Evolutionary conservation across 2,888 invertebrate species (phyloP), one percentile per base, ranked within the genome.

Genomic region (Caenorhabditis sp.): DNA sequence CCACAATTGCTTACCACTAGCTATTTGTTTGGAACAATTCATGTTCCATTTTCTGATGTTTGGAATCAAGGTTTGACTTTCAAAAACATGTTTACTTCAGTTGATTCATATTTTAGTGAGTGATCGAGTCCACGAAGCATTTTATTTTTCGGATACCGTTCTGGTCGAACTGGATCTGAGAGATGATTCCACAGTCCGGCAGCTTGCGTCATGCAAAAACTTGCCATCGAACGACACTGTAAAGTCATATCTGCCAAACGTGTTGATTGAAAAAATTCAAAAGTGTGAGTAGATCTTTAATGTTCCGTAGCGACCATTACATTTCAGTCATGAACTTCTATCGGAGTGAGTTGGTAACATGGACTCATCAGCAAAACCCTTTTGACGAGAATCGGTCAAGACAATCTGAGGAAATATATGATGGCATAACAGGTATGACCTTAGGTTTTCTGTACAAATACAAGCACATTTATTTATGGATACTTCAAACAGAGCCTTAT

Each of bases 1-100:
- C 77, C 65, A 13, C 45, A 27, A 41, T 26, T 24, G 7, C 15
- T 30, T 11, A 56, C 81, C 0, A 63, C 55, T 37, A 81, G 80
- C 1, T 92, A 90, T 87, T 90, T 92, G 79, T 92, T 92, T 85
- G 92, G 92, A 30, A 92, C 92, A 11, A 91, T 92, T 80, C 92
- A 92, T 87, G 92, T 92, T 15, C 91, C 92, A 0, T 92, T 91
- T 86, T 90, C 91, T 8, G 87, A 90, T 58, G 91, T 92, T 27
- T 92, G 92, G 92, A 89, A 91, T 41, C 71, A 78, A 72, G 83
- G 86, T 70, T 50, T 26, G 43, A 26, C 17, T 46, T 15, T 48
- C 11, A 15, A 35, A 13, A 15, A 26, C 35, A 13, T 32, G 6
- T 17, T 32, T 52, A 26, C 32, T 45, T 24, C 6, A 24, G 11